These are phyloP conservation scores for Calyptommatus sinebrachiatus DNA, from an alignment of 2,113 vertebrate species.

Conservation along the genomic window DNA sequence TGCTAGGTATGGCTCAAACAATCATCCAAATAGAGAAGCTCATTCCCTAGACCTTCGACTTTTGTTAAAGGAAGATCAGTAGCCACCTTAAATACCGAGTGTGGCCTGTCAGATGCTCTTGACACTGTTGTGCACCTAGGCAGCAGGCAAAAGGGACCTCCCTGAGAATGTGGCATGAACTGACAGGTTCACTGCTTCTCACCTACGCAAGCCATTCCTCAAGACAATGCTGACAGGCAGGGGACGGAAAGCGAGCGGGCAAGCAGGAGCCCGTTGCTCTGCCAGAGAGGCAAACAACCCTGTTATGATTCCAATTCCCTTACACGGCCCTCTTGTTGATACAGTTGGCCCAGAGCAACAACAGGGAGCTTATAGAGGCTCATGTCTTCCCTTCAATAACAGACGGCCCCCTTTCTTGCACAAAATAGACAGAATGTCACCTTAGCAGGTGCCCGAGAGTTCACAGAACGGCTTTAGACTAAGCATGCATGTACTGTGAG, in stretches of 20 bases:
- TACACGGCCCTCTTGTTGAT: neutral
- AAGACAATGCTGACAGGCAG: constrained; percentile 62
- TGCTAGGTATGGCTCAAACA: no score
- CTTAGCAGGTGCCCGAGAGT: neutral
- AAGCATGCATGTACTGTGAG: neutral
- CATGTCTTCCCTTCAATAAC: neutral
- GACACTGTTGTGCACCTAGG: neutral
- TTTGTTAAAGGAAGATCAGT: no score
- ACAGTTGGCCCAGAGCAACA: neutral
- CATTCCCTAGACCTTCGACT: no score
- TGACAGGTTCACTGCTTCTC: constrained; percentile 54
- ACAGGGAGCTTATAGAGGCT: no score
- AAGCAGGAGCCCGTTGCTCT: neutral
- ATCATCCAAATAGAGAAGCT: no score
- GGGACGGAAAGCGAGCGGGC: constrained; percentile 23
- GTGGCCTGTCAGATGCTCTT: no score
- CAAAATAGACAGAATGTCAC: neutral
- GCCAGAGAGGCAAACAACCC: constrained; percentile 12
- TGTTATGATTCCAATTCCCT: neutral
- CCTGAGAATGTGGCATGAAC: constrained; percentile 47
- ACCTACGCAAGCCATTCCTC: constrained; percentile 48
- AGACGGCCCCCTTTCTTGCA: neutral
- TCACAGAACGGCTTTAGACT: neutral
- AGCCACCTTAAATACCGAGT: no score
- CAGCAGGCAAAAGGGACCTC: constrained; percentile 38